phyloP scores from a whole-genome alignment of 2,888 invertebrate species.

The Xanthorhoe spadicearia region DNA sequence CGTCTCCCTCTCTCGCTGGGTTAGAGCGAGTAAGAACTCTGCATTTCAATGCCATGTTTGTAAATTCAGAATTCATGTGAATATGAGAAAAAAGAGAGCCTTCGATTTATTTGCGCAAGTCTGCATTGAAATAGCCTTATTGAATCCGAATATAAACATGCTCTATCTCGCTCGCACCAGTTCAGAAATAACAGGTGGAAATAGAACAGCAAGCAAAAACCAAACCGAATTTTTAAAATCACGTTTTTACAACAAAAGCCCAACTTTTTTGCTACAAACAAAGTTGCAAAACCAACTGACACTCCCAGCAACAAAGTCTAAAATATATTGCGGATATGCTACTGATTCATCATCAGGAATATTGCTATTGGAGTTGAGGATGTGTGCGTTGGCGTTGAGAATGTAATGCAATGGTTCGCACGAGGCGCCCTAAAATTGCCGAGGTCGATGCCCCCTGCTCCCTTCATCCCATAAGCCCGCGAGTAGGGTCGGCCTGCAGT shows the following conservation, averaged over 20 bases:
- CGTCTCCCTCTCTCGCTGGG: slow-evolving; percentile 4
- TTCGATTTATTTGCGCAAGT: slow-evolving; percentile 28
- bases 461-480: slow-evolving; percentile 29
- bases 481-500: slow-evolving; percentile 26
- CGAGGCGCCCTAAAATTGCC: slow-evolving; percentile 32
- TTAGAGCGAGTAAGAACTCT: slow-evolving; percentile 4
- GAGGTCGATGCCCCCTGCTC: slow-evolving; percentile 36
- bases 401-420: slow-evolving; percentile 5
- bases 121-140: slow-evolving; percentile 15
- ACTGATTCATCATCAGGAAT: slow-evolving; percentile 15
- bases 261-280: slow-evolving; percentile 1
- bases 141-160: slow-evolving; percentile 7
- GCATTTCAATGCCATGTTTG: slow-evolving; percentile 25
- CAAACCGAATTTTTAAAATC: slow-evolving; percentile 13
- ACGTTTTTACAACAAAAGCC: slow-evolving; percentile 20
- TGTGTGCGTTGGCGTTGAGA: slow-evolving; percentile 5
- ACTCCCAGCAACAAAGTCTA: neutral
- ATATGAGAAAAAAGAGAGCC: slow-evolving; percentile 21
- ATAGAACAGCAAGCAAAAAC: slow-evolving; percentile 5
- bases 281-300: slow-evolving; percentile 4
- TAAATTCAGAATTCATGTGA: slow-evolving; percentile 20
- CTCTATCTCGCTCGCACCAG: slow-evolving; percentile 8
- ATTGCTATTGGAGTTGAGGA: slow-evolving; percentile 3
- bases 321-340: slow-evolving; percentile 5
- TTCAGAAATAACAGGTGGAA: slow-evolving; percentile 2